Conservation (phyloP, 2,888 invertebrate species). For the Watsonalla cultraria region DNA sequence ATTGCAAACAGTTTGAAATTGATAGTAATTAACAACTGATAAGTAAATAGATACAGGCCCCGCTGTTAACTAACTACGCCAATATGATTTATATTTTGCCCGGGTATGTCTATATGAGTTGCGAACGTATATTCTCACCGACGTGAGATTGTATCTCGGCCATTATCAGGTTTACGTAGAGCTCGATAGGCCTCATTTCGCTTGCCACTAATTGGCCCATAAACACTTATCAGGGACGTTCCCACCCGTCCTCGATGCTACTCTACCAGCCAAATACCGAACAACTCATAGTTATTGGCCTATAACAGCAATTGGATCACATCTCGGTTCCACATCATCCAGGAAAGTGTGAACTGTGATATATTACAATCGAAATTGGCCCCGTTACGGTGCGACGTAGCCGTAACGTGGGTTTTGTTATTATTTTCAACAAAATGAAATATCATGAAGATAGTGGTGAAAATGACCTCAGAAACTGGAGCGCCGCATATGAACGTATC, state of each 20-base stretch:
- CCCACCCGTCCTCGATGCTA: conserved; percentile 43
- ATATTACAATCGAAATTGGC: conserved; percentile 37
- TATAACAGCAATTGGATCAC: conserved; percentile 41
- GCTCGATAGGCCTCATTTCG: conserved; percentile 52
- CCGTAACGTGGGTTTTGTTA: conserved; percentile 33
- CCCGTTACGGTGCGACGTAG: conserved; percentile 31
- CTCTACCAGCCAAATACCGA: conserved; percentile 46
- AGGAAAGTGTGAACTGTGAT: conserved; percentile 18
- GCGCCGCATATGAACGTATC: conserved; percentile 56
- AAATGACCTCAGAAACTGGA: conserved; percentile 61
- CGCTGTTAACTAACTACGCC: conserved; percentile 19
- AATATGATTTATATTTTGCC: conserved; percentile 12
- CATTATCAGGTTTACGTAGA: conserved; percentile 51
- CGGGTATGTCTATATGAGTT: conserved; percentile 15
- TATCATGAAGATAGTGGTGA: conserved; percentile 51
- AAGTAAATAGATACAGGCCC: conserved; percentile 18
- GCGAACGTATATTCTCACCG: conserved; percentile 18
- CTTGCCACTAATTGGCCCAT: conserved; percentile 61
- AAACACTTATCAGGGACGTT: conserved; percentile 66
- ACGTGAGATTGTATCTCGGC: conserved; percentile 39
- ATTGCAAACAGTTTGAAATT: conserved; percentile 10
- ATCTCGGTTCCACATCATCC: conserved; percentile 31
- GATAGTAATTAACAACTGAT: conserved; percentile 23
- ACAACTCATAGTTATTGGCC: conserved; percentile 40
- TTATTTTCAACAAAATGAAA: conserved; percentile 50